These are phyloP conservation scores for Tetragonula clypearis DNA, from an alignment of 1,140 invertebrate species.

Conservation along the genomic window DNA sequence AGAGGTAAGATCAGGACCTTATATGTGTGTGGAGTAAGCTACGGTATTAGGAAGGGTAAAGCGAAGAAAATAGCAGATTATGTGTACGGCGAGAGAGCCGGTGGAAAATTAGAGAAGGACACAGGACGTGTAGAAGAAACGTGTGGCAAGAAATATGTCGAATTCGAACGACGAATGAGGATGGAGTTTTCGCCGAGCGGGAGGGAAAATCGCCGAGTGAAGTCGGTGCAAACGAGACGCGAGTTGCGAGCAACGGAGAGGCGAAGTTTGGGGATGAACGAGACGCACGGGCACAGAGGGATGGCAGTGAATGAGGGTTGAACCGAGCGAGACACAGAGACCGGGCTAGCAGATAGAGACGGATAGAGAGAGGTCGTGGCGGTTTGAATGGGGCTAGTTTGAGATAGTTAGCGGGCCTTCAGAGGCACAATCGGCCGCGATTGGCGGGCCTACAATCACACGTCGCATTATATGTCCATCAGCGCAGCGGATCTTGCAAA, in stretches of 20 bases:
- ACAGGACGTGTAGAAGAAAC: conserved; percentile 32
- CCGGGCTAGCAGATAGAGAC: conserved; percentile 46
- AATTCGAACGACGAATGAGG: not conserved
- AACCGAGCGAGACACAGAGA: conserved; percentile 39
- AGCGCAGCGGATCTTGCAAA: conserved; percentile 74
- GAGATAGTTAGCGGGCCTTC: conserved; percentile 81
- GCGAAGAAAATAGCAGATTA: conserved; percentile 43
- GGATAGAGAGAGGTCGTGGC: conserved; percentile 69
- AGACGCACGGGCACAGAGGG: conserved; percentile 11
- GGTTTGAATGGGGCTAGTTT: conserved; percentile 82
- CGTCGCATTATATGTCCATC: conserved; percentile 79
- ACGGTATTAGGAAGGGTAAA: conserved; percentile 34
- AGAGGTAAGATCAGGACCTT: too few species aligned
- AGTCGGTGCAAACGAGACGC: conserved; percentile 30
- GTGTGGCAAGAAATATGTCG: conserved; percentile 47
- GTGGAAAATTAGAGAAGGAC: conserved; percentile 45
- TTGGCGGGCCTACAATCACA: conserved; percentile 81
- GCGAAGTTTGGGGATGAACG: conserved; percentile 10
- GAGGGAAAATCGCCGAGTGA: conserved; percentile 28
- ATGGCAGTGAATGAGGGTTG: conserved; percentile 32
- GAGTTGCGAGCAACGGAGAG: not conserved
- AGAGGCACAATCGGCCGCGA: conserved; percentile 80
- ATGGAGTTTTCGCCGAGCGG: not conserved
- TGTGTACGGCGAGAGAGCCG: conserved; percentile 35
- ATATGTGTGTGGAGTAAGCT: not conserved